phyloP scores from a whole-genome alignment of 1,140 invertebrate genomes.

The Popillia japonica region DNA sequence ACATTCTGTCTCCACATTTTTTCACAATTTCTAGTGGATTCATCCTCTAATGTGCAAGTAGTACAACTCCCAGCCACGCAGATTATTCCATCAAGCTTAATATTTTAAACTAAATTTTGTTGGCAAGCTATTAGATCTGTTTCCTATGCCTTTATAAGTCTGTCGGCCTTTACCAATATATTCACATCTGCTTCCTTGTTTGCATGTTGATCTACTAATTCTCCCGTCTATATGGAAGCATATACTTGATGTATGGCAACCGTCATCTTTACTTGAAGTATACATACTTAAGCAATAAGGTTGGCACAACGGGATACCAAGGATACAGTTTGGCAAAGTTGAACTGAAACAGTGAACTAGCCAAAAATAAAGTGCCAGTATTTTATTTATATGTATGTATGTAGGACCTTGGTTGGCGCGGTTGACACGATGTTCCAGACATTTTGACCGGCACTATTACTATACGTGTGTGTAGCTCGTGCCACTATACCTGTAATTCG shows the following conservation, averaged over 20 bases:
- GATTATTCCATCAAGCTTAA: conserved; percentile 92
- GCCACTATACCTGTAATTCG: too few relatives aligned
- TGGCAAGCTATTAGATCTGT: conserved; percentile 69
- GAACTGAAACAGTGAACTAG: too few relatives aligned
- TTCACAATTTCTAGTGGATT: conserved; percentile 36
- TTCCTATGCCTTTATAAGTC: conserved; percentile 80
- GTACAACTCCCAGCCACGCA: conserved; percentile 99
- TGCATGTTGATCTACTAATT: conserved; percentile 58
- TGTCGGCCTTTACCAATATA: conserved; percentile 79
- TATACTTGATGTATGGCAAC: not conserved
- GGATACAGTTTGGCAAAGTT: too few relatives aligned
- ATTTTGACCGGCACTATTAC: too few relatives aligned
- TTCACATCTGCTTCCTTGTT: conserved; percentile 91
- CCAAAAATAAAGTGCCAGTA: too few relatives aligned
- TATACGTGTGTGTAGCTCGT: too few relatives aligned
- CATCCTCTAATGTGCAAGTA: conserved; percentile 76
- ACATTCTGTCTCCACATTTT: conserved; percentile 38
- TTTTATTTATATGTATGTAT: too few relatives aligned
- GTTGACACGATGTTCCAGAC: too few relatives aligned
- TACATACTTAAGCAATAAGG: too few relatives aligned
- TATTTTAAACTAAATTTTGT: conserved; percentile 67
- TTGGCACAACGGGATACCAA: too few relatives aligned
- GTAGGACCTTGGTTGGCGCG: too few relatives aligned
- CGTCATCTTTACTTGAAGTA: not conserved
- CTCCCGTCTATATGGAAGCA: not conserved